These are phyloP conservation scores for Perccottus glenii DNA, from an alignment of 2,113 vertebrate genomes.

Conservation along the genomic window DNA sequence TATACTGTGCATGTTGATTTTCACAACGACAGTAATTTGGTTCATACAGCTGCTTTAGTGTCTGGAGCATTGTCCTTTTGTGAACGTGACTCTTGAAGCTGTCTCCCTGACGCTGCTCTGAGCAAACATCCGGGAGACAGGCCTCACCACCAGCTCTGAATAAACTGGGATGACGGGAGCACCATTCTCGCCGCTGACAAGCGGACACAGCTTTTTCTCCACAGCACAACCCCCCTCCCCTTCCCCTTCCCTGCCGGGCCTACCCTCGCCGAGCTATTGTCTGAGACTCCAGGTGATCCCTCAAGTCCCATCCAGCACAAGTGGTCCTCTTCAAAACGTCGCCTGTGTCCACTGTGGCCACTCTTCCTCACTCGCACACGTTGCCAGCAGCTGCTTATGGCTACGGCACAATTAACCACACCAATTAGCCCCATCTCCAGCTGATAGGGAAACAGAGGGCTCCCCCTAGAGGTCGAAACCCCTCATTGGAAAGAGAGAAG, in stretches of 20 bases:
- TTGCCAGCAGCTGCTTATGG: slow-evolving; percentile 38
- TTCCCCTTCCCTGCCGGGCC: slow-evolving; percentile 10
- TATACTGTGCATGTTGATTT: not conserved
- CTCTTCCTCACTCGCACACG: slow-evolving; percentile 16
- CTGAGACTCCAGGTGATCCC: slow-evolving; percentile 58
- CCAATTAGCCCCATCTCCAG: slow-evolving; percentile 69
- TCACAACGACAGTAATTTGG: not conserved
- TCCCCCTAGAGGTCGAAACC: slow-evolving; percentile 78
- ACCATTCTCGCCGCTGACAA: slow-evolving; percentile 30
- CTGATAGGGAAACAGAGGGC: slow-evolving; percentile 74
- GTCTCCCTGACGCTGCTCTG: slow-evolving; percentile 54
- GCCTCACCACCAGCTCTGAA: slow-evolving; percentile 52
- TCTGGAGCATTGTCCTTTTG: slow-evolving; percentile 34
- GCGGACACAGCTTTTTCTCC: slow-evolving; percentile 40
- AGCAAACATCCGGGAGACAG: slow-evolving; percentile 67
- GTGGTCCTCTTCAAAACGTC: slow-evolving; percentile 48
- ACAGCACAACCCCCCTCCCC: slow-evolving; percentile 40
- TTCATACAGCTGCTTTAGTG: slow-evolving; percentile 5
- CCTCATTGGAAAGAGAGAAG: slow-evolving; percentile 45
- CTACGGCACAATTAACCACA: slow-evolving; percentile 72
- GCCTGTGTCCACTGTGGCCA: slow-evolving; percentile 16
- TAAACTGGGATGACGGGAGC: slow-evolving; percentile 51
- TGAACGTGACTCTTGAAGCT: slow-evolving; percentile 36
- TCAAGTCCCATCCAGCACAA: slow-evolving; percentile 49
- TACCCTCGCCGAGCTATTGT: slow-evolving; percentile 46